Percentiles rank a stretch among this genome's conserved stretches.
Evolutionary conservation across 2,888 invertebrate species (phyloP).

Genomic region (Phortica okadai): DNA sequence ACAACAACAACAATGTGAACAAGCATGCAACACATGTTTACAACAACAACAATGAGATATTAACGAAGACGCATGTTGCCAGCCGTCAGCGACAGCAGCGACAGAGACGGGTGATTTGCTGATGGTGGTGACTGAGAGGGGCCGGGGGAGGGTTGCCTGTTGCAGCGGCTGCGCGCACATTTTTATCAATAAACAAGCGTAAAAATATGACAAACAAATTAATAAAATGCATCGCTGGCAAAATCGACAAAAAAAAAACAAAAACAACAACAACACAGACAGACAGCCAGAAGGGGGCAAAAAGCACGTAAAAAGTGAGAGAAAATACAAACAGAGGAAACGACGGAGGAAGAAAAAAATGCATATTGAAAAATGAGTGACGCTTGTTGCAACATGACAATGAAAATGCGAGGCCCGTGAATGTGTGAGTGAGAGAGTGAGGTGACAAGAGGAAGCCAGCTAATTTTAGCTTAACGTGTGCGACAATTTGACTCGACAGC

Average conservation of each 20-base stretch:
- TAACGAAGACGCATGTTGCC: conserved; percentile 22
- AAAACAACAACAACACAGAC: conserved; percentile 22
- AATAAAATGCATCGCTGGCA: conserved; percentile 61
- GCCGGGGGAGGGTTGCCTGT: background rate
- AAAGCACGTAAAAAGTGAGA: conserved; percentile 62
- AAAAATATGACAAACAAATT: conserved; percentile 71
- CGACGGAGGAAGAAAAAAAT: conserved; percentile 8
- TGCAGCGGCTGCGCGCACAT: conserved; percentile 52
- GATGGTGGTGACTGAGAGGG: background rate
- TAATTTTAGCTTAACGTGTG: conserved; percentile 9
- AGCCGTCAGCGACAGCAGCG: conserved; percentile 47
- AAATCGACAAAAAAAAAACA: conserved; percentile 43
- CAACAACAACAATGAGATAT: conserved; percentile 44
- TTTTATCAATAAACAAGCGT: conserved; percentile 71
- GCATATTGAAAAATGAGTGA: conserved; percentile 9
- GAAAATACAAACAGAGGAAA: conserved; percentile 31
- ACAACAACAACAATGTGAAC: conserved; percentile 50
- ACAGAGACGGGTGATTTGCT: conserved; percentile 16
- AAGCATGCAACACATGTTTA: conserved; percentile 61
- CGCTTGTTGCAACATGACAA: conserved; percentile 25
- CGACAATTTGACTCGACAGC: conserved; percentile 14
- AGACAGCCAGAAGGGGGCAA: conserved; percentile 21
- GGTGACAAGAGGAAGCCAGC: background rate
- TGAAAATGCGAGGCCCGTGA: conserved; percentile 1
- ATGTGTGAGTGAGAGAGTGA: background rate